Conservation (phyloP, 2,888 invertebrate species). For the Agrotis puta region DNA sequence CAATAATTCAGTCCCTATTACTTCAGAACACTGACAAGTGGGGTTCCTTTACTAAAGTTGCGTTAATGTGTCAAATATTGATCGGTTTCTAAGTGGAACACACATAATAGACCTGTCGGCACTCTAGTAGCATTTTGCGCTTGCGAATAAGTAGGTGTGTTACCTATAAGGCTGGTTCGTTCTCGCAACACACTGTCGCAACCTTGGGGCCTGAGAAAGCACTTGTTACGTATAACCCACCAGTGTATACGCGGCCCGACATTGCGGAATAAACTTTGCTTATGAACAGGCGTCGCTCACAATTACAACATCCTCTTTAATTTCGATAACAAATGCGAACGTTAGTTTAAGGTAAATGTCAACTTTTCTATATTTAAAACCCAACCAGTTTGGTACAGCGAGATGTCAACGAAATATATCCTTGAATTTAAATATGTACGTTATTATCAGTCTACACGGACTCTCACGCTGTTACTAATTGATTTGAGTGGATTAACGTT, state of each 20-base stretch:
- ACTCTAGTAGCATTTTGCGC: slow-evolving; percentile 55
- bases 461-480: slow-evolving; percentile 52
- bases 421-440: slow-evolving; percentile 64
- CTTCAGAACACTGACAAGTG: slow-evolving; percentile 1
- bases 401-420: slow-evolving; percentile 63
- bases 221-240: slow-evolving; percentile 71
- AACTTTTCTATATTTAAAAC: slow-evolving; percentile 49
- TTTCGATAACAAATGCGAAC: slow-evolving; percentile 57
- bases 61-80: slow-evolving; percentile 54
- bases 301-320: slow-evolving; percentile 73
- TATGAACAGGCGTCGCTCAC: slow-evolving; percentile 70
- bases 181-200: slow-evolving; percentile 78
- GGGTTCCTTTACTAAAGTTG: slow-evolving; percentile 26
- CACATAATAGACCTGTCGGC: slow-evolving; percentile 54
- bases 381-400: slow-evolving; percentile 45
- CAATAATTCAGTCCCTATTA: background rate
- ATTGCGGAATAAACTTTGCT: slow-evolving; percentile 74
- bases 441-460: slow-evolving; percentile 47
- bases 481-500: slow-evolving; percentile 58
- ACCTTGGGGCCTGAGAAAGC: slow-evolving; percentile 82
- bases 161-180: slow-evolving; percentile 76
- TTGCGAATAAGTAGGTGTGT: slow-evolving; percentile 72
- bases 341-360: slow-evolving; percentile 51
- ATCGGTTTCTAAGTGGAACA: slow-evolving; percentile 59
- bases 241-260: slow-evolving; percentile 66